Evolutionary conservation across 2,113 vertebrate genomes (phyloP).

Genomic region (Chunga burmeisteri): DNA sequence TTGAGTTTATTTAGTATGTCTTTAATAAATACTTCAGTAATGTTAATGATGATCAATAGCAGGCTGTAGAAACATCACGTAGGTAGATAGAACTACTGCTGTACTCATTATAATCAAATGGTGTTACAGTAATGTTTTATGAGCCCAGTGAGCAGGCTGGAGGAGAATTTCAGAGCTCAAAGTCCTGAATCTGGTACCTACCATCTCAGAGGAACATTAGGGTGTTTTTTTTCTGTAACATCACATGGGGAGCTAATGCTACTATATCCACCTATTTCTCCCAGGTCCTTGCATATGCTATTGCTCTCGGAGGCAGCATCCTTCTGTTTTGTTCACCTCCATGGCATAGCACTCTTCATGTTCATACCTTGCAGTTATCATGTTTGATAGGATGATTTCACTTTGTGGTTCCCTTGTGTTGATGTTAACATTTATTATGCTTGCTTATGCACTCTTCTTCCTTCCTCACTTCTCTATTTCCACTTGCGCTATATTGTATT

Average conservation of each 20-base stretch:
- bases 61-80: neutral
- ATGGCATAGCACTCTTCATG: fast-evolving
- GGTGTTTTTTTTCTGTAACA: neutral
- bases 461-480: neutral
- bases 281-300: neutral
- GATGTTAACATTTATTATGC: fast-evolving
- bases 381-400: neutral
- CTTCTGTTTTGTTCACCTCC: neutral
- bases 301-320: neutral
- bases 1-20: neutral
- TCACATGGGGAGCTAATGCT: neutral
- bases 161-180: neutral
- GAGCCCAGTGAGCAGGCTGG: neutral
- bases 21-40: neutral
- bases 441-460: neutral
- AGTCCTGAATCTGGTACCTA: neutral
- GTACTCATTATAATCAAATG: neutral
- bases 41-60: neutral
- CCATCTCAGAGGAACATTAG: neutral
- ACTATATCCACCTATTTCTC: neutral
- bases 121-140: neutral
- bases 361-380: neutral
- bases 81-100: neutral
- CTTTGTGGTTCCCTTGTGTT: neutral
- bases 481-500: fast-evolving